These are phyloP conservation scores for Apaloderma vittatum DNA, from an alignment of 2,113 vertebrate genomes.

Conservation along the genomic window DNA sequence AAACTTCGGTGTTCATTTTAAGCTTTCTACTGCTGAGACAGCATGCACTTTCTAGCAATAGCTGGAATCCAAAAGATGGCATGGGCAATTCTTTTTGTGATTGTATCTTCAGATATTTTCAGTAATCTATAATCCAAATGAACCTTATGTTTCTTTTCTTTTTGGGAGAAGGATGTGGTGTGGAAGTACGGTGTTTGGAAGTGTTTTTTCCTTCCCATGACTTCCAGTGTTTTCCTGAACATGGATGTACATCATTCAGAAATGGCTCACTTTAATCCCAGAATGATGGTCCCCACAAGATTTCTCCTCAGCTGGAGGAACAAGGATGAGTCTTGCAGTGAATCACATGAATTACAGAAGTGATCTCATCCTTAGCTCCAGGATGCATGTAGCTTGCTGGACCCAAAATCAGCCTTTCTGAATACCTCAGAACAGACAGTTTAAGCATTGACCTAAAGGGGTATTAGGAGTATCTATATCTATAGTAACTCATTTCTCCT, in stretches of 20 bases:
- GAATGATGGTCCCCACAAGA: background rate
- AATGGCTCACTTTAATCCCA: background rate
- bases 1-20: background rate
- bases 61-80: background rate
- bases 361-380: background rate
- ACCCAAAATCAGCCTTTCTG: background rate
- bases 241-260: background rate
- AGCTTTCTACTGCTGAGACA: background rate
- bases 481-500: background rate
- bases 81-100: background rate
- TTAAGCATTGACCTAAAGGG: background rate
- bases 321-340: background rate
- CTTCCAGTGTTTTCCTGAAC: background rate
- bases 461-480: background rate
- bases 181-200: background rate
- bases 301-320: background rate
- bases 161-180: background rate
- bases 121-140: background rate
- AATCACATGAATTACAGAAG: background rate
- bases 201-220: background rate
- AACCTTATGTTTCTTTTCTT: background rate
- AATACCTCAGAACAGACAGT: background rate
- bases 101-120: background rate
- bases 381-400: background rate
- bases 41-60: background rate